Evolutionary conservation across 2,113 vertebrate genomes (phyloP).

Genomic region (Ellobius talpinus): DNA sequence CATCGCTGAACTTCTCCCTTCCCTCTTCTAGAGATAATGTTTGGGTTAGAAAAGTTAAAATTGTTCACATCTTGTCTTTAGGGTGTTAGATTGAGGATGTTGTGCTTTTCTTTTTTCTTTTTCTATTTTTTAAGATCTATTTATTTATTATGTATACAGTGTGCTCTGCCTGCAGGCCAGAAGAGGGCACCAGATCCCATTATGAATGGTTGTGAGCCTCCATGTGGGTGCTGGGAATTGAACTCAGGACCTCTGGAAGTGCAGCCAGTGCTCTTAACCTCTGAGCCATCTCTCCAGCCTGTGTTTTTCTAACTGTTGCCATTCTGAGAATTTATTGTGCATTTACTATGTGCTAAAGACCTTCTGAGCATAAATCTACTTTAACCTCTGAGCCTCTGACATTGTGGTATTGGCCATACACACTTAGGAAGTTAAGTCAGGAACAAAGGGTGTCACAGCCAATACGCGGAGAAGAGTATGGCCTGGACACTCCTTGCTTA

Average conservation of each 20-base stretch:
- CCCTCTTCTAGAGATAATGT: neutral
- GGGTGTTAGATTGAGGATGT: neutral
- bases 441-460: neutral
- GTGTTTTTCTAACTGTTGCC: neutral
- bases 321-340: neutral
- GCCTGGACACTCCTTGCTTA: neutral
- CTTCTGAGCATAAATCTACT: neutral
- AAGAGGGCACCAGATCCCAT: too few species aligned
- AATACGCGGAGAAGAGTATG: neutral
- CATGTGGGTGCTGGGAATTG: too few species aligned
- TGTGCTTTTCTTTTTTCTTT: neutral
- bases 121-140: too few species aligned
- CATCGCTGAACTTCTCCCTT: neutral
- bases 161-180: too few species aligned
- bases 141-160: too few species aligned
- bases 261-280: too few species aligned
- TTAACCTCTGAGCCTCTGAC: neutral
- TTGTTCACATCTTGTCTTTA: neutral
- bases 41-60: slow-evolving; percentile 33
- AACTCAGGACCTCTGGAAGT: too few species aligned
- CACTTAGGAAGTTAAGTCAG: neutral
- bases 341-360: neutral
- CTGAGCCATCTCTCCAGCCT: too few species aligned
- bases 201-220: too few species aligned
- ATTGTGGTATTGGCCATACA: neutral